Conservation (phyloP, 1,140 invertebrate species). For the Brachionus asplanchnoidis region DNA sequence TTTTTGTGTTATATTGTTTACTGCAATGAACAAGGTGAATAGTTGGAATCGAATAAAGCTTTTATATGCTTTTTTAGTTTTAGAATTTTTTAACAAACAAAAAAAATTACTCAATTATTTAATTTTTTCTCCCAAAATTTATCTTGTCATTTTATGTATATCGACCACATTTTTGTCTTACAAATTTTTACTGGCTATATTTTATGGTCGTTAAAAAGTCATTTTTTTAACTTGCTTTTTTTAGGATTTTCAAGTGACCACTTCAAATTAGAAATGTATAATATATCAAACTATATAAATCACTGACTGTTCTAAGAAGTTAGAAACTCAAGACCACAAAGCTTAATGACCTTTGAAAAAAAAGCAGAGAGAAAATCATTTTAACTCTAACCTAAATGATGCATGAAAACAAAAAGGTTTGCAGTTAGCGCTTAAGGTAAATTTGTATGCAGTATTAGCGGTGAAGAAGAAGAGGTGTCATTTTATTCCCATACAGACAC, state of each 20-base stretch:
- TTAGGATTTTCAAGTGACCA: neutral
- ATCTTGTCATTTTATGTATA: too few relatives aligned
- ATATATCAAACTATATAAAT: neutral
- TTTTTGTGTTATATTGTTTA: too few relatives aligned
- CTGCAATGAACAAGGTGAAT: too few relatives aligned
- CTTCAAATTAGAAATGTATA: neutral
- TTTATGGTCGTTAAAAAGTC: neutral
- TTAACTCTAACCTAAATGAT: neutral
- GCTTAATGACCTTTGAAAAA: neutral
- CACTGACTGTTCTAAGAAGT: neutral
- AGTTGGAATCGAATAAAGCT: too few relatives aligned
- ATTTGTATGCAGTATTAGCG: neutral
- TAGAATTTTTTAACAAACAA: neutral
- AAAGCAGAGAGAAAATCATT: neutral
- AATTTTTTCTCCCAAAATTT: too few relatives aligned
- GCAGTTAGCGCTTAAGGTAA: neutral
- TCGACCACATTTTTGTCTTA: too few relatives aligned
- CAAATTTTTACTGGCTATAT: too few relatives aligned
- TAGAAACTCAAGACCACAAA: neutral
- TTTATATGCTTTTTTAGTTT: too few relatives aligned
- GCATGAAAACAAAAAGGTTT: neutral
- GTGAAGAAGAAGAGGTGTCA: neutral
- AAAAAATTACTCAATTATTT: neutral
- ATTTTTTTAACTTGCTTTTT: neutral
- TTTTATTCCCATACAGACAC: neutral